Percentiles rank a stretch among this genome's conserved stretches.
Evolutionary conservation across 2,888 invertebrate species (phyloP).

Genomic region (Teinopalpus imperialis): DNA sequence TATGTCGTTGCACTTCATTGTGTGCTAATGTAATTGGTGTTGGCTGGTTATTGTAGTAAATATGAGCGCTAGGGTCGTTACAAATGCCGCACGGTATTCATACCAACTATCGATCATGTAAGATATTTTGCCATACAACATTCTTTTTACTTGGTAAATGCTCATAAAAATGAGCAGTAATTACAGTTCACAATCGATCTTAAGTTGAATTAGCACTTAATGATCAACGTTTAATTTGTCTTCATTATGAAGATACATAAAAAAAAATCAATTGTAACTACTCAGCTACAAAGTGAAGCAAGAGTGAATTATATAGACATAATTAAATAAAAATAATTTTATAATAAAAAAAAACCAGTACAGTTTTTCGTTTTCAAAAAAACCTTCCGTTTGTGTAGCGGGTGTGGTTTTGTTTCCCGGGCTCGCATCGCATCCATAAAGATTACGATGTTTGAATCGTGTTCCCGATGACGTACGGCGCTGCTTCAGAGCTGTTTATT

Average conservation of each 20-base stretch:
- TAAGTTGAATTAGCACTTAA: slow-evolving; percentile 1
- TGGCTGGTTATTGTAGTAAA: slow-evolving; percentile 60
- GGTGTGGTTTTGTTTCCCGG: slow-evolving; percentile 19
- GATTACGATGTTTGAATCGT: slow-evolving; percentile 35
- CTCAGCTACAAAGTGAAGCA: too few relatives aligned
- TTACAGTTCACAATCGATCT: slow-evolving; percentile 2
- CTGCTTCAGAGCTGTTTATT: slow-evolving; percentile 32
- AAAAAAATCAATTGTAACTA: too few relatives aligned
- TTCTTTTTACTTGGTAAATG: slow-evolving; percentile 9
- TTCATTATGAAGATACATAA: background rate
- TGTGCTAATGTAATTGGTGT: slow-evolving; percentile 77
- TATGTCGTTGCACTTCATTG: slow-evolving; percentile 60
- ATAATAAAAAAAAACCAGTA: too few relatives aligned
- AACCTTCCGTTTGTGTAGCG: background rate
- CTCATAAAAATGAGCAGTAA: slow-evolving; percentile 14
- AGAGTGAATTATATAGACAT: too few relatives aligned
- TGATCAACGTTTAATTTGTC: background rate
- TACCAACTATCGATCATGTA: slow-evolving; percentile 21
- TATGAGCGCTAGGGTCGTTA: slow-evolving; percentile 29
- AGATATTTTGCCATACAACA: slow-evolving; percentile 15
- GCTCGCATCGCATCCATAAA: slow-evolving; percentile 44
- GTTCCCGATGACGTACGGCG: slow-evolving; percentile 36
- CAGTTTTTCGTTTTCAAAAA: background rate
- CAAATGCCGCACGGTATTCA: slow-evolving; percentile 18
- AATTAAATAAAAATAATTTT: too few relatives aligned